These are phyloP conservation scores for Schrankia costaestrigalis DNA, from an alignment of 2,888 invertebrate species.

Conservation along the genomic window DNA sequence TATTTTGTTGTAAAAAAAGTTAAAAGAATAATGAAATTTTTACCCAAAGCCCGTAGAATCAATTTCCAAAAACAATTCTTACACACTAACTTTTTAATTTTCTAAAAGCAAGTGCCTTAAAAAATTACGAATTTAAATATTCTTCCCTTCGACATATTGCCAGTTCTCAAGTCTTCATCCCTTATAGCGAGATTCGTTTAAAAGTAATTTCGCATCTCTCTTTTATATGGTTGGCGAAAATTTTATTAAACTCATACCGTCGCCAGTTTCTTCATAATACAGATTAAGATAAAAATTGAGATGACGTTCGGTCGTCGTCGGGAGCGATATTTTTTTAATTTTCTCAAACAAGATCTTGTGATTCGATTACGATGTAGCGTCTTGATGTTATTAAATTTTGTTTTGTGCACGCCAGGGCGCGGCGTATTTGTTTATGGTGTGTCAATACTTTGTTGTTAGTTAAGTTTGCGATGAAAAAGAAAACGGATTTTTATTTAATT, in stretches of 20 bases:
- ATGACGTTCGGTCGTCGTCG: constrained; percentile 62
- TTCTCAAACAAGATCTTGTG: constrained; percentile 67
- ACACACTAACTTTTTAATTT: constrained; percentile 1
- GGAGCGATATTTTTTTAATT: constrained; percentile 75
- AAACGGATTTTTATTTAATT: constrained; percentile 2
- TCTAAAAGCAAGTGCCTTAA: constrained; percentile 4
- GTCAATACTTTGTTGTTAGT: constrained; percentile 24
- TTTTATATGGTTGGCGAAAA: constrained; percentile 46
- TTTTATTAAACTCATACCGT: constrained; percentile 52
- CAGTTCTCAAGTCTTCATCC: constrained; percentile 12
- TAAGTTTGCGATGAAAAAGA: constrained; percentile 3
- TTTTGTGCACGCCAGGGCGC: constrained; percentile 46
- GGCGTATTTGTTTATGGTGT: constrained; percentile 39
- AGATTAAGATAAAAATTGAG: constrained; percentile 75
- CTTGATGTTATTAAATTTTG: constrained; percentile 65
- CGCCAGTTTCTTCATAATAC: constrained; percentile 65
- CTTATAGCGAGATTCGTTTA: constrained; percentile 27
- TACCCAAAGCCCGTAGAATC: too few relatives aligned
- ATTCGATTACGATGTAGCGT: constrained; percentile 68
- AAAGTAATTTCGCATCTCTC: constrained; percentile 47
- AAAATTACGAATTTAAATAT: constrained; percentile 15
- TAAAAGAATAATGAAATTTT: too few relatives aligned
- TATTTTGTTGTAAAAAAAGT: too few relatives aligned
- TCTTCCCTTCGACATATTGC: constrained; percentile 12
- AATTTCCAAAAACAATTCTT: too few relatives aligned